A percentile compares a stretch with the other conserved stretches of the same genome.
Conservation (phyloP, 2,113 vertebrate species). For the Menura novaehollandiae region DNA sequence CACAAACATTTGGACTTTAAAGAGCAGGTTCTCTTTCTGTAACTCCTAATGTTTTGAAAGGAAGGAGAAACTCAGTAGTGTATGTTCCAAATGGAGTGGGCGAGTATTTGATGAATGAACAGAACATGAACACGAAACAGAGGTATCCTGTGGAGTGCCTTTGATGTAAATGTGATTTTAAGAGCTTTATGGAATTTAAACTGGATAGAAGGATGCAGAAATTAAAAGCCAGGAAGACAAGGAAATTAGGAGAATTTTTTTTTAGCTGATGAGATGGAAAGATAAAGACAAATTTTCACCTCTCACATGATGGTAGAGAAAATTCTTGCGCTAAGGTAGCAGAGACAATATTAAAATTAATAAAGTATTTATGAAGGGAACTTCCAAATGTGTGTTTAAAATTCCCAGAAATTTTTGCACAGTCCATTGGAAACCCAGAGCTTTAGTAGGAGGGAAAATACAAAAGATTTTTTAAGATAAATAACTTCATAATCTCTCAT, state of each 20-base stretch:
- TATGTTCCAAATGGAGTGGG: background rate
- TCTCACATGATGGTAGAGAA: background rate
- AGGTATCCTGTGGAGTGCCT: background rate
- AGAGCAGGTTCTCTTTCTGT: background rate
- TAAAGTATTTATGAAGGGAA: background rate
- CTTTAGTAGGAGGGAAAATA: background rate
- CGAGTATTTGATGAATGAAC: background rate
- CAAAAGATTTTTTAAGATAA: background rate
- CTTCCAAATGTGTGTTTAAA: background rate
- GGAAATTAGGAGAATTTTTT: background rate
- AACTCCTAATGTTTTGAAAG: slow-evolving; percentile 1
- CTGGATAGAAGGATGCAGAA: background rate
- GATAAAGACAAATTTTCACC: background rate
- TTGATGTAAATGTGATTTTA: background rate
- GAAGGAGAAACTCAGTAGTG: background rate
- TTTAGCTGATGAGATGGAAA: background rate
- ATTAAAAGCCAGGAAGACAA: background rate
- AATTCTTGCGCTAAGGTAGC: background rate
- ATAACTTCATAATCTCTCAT: background rate
- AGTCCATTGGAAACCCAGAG: background rate
- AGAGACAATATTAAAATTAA: background rate
- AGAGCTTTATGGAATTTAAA: background rate
- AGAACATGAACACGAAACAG: background rate
- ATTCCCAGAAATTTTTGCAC: background rate
- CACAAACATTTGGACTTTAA: background rate